Percentiles rank a stretch among this genome's conserved stretches.
phyloP scores from a whole-genome alignment of 2,113 vertebrate genomes.

The Psilopogon haemacephalus region DNA sequence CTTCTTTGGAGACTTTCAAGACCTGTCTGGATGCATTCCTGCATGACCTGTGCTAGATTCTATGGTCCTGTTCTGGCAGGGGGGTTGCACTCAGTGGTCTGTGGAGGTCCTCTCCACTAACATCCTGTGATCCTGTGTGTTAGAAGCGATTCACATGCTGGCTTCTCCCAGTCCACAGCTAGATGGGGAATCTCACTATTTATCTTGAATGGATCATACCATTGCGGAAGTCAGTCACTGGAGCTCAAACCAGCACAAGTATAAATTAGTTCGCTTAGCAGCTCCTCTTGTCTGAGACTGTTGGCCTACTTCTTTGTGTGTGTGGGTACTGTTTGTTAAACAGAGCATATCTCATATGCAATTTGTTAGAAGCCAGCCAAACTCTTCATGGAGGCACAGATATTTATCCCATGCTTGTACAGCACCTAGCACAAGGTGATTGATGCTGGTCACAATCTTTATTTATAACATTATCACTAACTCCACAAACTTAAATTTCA shows the following conservation, averaged over 20 bases:
- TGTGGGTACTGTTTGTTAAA: slow-evolving; percentile 1
- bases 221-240: neutral
- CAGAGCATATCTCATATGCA: neutral
- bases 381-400: neutral
- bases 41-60: too few relatives aligned
- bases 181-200: neutral
- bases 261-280: neutral
- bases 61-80: too few relatives aligned
- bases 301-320: neutral
- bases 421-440: neutral
- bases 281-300: neutral
- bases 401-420: neutral
- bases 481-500: neutral
- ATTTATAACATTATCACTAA: slow-evolving; percentile 12
- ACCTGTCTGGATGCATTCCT: too few relatives aligned
- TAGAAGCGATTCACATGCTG: neutral
- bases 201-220: neutral
- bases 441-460: neutral
- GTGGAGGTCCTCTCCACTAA: too few relatives aligned
- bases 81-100: too few relatives aligned
- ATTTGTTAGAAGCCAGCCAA: neutral
- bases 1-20: too few relatives aligned
- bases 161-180: neutral
- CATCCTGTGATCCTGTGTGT: neutral
- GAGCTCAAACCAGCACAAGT: too few relatives aligned